Evolutionary conservation across 1,140 invertebrate species (phyloP).

Genomic region (Bombus picipes): DNA sequence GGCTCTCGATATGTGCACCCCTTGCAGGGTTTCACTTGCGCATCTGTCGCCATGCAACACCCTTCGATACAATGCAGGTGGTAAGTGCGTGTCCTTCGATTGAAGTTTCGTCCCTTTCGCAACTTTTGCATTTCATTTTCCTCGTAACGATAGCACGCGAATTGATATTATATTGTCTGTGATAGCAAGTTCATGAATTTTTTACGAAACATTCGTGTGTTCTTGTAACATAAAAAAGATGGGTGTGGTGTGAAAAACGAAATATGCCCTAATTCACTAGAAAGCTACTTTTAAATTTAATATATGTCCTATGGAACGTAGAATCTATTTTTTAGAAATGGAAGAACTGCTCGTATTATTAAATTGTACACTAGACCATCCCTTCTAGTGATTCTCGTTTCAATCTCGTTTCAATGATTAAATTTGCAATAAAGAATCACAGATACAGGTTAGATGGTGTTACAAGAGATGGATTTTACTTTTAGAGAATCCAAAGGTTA

Average conservation of each 20-base stretch:
- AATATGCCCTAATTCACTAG: too few relatives aligned
- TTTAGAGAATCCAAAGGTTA: not conserved
- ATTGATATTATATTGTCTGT: not conserved
- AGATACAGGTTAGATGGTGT: not conserved
- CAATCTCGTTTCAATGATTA: not conserved
- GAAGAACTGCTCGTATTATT: too few relatives aligned
- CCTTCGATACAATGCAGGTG: constrained; percentile 67
- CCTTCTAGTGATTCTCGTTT: not conserved
- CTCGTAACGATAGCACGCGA: not conserved
- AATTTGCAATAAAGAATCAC: not conserved
- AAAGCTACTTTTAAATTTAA: not conserved
- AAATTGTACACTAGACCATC: too few relatives aligned
- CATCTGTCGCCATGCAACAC: constrained; percentile 69
- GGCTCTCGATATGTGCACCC: constrained; percentile 58
- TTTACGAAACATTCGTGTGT: not conserved
- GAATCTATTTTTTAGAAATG: not conserved
- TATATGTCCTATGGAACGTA: not conserved
- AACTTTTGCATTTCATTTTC: too few relatives aligned
- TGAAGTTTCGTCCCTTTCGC: not conserved
- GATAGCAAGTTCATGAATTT: not conserved
- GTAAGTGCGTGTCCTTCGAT: constrained; percentile 54
- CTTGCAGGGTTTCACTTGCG: constrained; percentile 66
- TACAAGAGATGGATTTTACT: not conserved
- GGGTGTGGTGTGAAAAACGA: too few relatives aligned
- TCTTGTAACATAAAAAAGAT: not conserved